Evolutionary conservation across 2,888 invertebrate species (phyloP).

Genomic region (Harpalus rubripes): DNA sequence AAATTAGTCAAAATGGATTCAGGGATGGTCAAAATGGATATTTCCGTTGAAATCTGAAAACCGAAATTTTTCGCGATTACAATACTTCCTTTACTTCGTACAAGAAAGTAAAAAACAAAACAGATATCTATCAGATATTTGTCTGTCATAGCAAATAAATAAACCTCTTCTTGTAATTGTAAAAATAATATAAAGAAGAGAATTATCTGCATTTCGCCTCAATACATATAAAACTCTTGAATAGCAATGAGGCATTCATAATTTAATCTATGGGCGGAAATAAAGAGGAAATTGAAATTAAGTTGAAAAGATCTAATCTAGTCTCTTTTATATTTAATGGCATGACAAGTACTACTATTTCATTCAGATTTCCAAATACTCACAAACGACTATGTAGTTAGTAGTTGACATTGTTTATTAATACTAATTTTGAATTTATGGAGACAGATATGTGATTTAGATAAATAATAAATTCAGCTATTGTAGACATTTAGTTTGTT

Average conservation of each 20-base stretch:
- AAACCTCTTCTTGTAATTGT: neutral
- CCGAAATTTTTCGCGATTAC: no score
- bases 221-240: neutral
- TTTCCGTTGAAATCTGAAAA: no score
- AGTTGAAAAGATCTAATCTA: constrained; percentile 11
- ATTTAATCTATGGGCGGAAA: constrained; percentile 43
- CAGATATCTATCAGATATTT: no score
- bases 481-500: neutral
- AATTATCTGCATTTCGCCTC: constrained; percentile 1
- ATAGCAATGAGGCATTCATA: constrained; percentile 36
- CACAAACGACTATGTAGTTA: neutral
- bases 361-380: neutral
- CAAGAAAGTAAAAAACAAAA: no score
- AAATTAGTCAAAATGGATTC: no score
- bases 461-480: neutral
- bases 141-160: neutral
- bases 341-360: constrained; percentile 14
- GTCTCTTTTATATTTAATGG: constrained; percentile 36
- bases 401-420: neutral
- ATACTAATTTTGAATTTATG: neutral
- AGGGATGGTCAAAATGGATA: no score
- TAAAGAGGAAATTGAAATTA: constrained; percentile 50
- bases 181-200: neutral
- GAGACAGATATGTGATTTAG: neutral
- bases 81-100: no score